Conservation (phyloP, 2,113 vertebrate species). For the Colossoma macropomum region DNA sequence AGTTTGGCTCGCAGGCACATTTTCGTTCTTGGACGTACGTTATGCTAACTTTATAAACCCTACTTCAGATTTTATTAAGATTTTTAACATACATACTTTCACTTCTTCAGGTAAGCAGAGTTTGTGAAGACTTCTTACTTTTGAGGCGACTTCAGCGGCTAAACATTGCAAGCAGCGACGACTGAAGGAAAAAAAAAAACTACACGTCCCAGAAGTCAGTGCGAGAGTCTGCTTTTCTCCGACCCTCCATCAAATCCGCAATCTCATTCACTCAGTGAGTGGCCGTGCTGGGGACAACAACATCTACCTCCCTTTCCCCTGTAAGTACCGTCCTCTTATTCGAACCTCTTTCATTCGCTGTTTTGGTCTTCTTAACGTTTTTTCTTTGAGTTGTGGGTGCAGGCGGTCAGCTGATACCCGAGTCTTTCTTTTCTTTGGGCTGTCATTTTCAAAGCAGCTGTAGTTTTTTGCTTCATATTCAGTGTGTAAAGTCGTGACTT, state of each 20-base stretch:
- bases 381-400: conserved; percentile 20
- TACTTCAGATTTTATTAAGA: no score
- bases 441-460: neutral
- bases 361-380: neutral
- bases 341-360: neutral
- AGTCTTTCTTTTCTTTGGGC: neutral
- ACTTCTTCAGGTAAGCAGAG: no score
- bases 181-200: conserved; percentile 34
- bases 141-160: neutral
- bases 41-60: no score
- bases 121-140: no score
- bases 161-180: no score
- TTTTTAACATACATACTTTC: no score
- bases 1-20: no score
- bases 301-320: conserved; percentile 63
- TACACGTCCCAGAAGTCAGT: conserved; percentile 69
- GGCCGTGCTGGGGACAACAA: conserved; percentile 68
- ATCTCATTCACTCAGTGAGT: conserved; percentile 70
- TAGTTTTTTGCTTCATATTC: neutral
- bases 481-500: conserved; percentile 21
- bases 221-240: conserved; percentile 9
- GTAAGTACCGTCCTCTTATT: conserved; percentile 66
- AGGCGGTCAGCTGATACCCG: neutral
- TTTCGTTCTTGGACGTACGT: no score
- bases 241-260: conserved; percentile 58